Conservation (phyloP, 2,797 vertebrate species). For the Spondyliosoma cantharus region DNA sequence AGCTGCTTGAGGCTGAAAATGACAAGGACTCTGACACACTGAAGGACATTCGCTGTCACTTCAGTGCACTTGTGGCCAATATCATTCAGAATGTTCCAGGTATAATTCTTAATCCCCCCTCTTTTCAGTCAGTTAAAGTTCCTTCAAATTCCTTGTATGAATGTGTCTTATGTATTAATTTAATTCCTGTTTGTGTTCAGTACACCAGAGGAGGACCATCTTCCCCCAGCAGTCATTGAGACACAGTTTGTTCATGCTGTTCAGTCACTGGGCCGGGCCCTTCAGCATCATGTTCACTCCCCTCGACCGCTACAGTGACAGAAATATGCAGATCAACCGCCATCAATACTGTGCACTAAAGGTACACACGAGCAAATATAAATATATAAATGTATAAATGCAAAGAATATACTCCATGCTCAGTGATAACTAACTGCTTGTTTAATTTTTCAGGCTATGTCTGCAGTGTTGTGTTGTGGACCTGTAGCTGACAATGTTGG, state of each 20-base stretch:
- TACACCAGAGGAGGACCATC: conserved; percentile 97
- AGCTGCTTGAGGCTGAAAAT: conserved; percentile 97
- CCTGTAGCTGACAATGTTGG: conserved; percentile 99
- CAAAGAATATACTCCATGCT: neutral
- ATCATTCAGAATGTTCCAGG: conserved; percentile 99
- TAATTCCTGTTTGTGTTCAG: conserved; percentile 75
- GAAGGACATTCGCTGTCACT: conserved; percentile 98
- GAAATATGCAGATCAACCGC: conserved; percentile 98
- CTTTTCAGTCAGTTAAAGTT: neutral
- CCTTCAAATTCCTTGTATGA: neutral
- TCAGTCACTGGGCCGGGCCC: conserved; percentile 99
- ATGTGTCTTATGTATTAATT: neutral
- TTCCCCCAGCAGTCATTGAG: conserved; percentile 98
- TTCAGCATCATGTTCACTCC: conserved; percentile 99
- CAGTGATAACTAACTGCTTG: neutral
- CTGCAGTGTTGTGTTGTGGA: conserved; percentile 97
- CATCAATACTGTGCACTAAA: conserved; percentile 99
- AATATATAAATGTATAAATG: fast-evolving
- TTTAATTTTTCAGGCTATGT: conserved; percentile 90
- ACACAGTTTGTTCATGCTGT: conserved; percentile 99
- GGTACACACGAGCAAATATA: conserved; percentile 79
- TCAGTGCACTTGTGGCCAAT: conserved; percentile 99
- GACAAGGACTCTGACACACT: conserved; percentile 98
- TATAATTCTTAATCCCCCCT: conserved; percentile 65
- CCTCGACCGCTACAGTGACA: conserved; percentile 97